Conservation (phyloP, 2,797 vertebrate species). For the Luscinia luscinia region DNA sequence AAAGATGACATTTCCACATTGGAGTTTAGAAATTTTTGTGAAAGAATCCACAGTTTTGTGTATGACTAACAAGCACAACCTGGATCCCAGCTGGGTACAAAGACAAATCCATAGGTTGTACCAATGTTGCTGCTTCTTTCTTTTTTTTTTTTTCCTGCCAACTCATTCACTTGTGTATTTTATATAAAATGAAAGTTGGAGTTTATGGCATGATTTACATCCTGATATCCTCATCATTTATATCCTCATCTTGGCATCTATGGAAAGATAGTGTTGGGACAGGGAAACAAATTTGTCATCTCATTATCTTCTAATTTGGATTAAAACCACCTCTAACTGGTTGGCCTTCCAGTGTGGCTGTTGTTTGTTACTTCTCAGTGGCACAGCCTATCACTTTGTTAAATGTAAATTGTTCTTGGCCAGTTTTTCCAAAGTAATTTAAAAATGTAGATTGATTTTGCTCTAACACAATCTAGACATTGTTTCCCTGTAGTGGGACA, state of each 20-base stretch:
- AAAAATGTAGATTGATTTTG: constrained; percentile 35
- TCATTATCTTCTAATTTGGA: background rate
- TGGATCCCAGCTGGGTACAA: background rate
- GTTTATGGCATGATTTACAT: background rate
- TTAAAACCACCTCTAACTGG: background rate
- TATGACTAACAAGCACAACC: background rate
- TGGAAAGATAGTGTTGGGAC: background rate
- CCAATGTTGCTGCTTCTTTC: background rate
- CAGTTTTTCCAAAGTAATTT: constrained; percentile 45
- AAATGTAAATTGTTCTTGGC: constrained; percentile 42
- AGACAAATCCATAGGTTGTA: background rate
- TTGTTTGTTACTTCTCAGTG: background rate
- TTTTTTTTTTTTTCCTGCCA: background rate
- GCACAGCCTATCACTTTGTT: background rate
- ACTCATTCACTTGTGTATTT: background rate
- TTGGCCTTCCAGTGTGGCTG: background rate
- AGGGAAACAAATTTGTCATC: background rate
- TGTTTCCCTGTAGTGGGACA: constrained; percentile 7
- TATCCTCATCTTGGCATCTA: background rate
- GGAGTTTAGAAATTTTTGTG: background rate
- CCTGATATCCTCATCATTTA: background rate
- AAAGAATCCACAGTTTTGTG: background rate
- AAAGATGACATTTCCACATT: background rate
- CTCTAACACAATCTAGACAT: constrained; percentile 13
- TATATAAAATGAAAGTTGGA: background rate